A percentile compares a stretch with the other conserved stretches of the same genome.
These are phyloP conservation scores for Laothoe populi DNA, from an alignment of 2,888 invertebrate species.

Conservation along the genomic window DNA sequence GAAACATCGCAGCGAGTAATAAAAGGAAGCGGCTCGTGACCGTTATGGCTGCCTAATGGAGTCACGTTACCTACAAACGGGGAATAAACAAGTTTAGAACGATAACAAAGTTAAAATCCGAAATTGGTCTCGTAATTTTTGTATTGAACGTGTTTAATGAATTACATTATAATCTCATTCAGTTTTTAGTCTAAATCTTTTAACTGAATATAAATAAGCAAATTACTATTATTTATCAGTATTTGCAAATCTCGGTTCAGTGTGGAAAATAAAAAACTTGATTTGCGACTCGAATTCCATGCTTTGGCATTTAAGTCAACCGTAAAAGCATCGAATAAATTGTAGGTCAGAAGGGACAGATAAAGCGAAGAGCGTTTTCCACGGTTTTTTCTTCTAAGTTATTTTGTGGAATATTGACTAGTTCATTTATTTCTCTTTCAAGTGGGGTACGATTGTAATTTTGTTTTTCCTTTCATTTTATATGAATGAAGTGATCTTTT, in stretches of 20 bases:
- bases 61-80: slow-evolving; percentile 60
- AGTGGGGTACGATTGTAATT: slow-evolving; percentile 36
- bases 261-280: slow-evolving; percentile 65
- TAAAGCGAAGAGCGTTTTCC: slow-evolving; percentile 72
- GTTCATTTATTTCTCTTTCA: slow-evolving; percentile 50
- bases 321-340: slow-evolving; percentile 82
- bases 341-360: slow-evolving; percentile 84
- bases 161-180: slow-evolving; percentile 30
- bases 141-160: slow-evolving; percentile 31
- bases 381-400: slow-evolving; percentile 67
- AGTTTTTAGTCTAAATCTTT: neutral
- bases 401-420: slow-evolving; percentile 71
- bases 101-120: slow-evolving; percentile 45
- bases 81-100: slow-evolving; percentile 56
- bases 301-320: slow-evolving; percentile 82
- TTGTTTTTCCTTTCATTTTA: slow-evolving; percentile 28
- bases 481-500: neutral
- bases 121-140: slow-evolving; percentile 36
- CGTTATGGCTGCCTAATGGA: slow-evolving; percentile 66
- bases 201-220: neutral
- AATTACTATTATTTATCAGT: slow-evolving; percentile 23
- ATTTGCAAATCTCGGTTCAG: slow-evolving; percentile 36
- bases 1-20: slow-evolving; percentile 69
- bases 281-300: slow-evolving; percentile 75
- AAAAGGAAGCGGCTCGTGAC: slow-evolving; percentile 70